These are phyloP conservation scores for Micronycteris hirsuta DNA, from an alignment of 2,113 vertebrate genomes.

Conservation along the genomic window DNA sequence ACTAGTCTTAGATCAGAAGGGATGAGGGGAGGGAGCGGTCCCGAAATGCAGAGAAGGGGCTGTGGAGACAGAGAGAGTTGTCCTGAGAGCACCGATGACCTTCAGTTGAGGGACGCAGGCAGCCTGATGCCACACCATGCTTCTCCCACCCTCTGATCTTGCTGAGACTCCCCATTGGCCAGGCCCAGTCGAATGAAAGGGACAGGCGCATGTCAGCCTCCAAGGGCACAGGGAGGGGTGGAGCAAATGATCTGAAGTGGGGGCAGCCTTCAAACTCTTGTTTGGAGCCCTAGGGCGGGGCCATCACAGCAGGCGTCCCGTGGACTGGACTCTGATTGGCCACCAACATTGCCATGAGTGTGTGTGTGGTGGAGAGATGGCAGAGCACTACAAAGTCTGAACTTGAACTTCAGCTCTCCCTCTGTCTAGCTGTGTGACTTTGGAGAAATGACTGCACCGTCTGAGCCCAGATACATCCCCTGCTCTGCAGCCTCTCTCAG, in stretches of 20 bases:
- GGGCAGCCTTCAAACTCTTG: not conserved
- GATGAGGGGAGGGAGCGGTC: not conserved
- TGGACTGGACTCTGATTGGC: not conserved
- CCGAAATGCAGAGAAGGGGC: not conserved
- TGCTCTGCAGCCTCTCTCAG: not conserved
- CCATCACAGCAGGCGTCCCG: not conserved
- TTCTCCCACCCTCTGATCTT: not conserved
- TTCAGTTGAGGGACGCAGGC: not conserved
- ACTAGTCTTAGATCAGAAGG: not conserved
- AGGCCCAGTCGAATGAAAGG: not conserved
- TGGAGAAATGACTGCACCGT: not conserved
- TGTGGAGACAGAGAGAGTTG: not conserved
- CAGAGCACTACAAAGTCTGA: not conserved
- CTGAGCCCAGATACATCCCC: not conserved
- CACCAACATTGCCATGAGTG: not conserved
- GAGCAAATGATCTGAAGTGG: not conserved
- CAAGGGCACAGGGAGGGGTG: not conserved
- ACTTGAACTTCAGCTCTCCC: not conserved
- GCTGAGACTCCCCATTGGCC: not conserved
- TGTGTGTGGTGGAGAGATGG: not conserved
- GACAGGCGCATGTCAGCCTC: not conserved
- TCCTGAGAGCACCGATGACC: not conserved
- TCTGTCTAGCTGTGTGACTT: not conserved
- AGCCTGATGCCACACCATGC: rapidly evolving
- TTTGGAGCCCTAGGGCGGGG: not conserved